Base-by-base conservation (phyloP, 2,797 vertebrate species). In the Darevskia mixta region DNA sequence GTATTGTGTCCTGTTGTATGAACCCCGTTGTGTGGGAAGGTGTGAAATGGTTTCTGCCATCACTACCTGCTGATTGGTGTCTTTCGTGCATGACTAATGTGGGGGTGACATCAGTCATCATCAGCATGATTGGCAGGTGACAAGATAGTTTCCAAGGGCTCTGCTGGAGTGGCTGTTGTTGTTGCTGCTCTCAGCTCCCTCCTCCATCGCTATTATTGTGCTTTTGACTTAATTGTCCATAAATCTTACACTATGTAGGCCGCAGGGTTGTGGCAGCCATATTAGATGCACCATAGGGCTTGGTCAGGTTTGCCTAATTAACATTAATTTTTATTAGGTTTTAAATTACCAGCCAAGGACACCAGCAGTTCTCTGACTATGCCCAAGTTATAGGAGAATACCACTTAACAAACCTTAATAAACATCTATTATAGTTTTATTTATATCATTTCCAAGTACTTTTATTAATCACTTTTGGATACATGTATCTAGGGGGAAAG, bases 31-130 rank as follows among this genome's bases (percentile, higher is more conserved):
- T 64, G 79, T 73, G 29, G 78, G 77, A 76, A 7, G 18, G 38
- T 17, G 23, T 45, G 29, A n/a, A 67, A 87, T 82, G 58, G 55
- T 82, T 66, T 72, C 5, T 61, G 35, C 41, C 25, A n/a, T 64
- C 38, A 17, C 7, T 23, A 49, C 29, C 38, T 76, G 71, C 29
- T 82, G 23, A 76, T 66, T 61, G 38, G 20, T n/a, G 23, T 20
- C 18, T 82, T 87, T 4, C 8, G 49, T 81, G 20, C 49, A 8
- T 75, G 58, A 66, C 27, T 75, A 87, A 82, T 87, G 18, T 87
- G 79, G 38, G 79, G 79, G 20, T 82, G 71, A 27, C 55, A 82
- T 27, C 73, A 64, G n/a, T 17, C 35, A 49, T 20, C 27, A 41
- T 45, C 73, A 66, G 6, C 55, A 85, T 3, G 9, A 45, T 76